Evolutionary conservation across 2,797 vertebrate species (phyloP).

Genomic region (Macrochelys suwanniensis): DNA sequence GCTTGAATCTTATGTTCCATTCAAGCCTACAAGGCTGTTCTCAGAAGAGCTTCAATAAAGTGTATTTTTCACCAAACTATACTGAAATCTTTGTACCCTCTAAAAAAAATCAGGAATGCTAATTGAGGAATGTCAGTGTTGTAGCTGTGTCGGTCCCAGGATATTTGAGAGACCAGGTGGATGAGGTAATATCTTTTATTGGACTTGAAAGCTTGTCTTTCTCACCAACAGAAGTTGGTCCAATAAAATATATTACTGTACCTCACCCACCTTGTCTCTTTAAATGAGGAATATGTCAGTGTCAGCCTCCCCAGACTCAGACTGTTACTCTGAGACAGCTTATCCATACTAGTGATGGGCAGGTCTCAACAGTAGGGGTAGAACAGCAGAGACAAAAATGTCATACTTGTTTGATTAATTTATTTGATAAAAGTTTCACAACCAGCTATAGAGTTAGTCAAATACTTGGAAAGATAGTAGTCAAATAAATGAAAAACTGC

Average conservation of each 20-base stretch:
- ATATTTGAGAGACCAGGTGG: neutral
- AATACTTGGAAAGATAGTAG: neutral
- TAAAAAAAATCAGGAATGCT: neutral
- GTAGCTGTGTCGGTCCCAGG: neutral
- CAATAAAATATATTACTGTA: too few relatives aligned
- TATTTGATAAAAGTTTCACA: neutral
- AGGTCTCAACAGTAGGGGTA: neutral
- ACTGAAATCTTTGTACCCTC: neutral
- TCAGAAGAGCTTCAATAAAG: neutral
- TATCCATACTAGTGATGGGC: neutral
- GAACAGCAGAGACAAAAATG: neutral
- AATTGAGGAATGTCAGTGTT: neutral
- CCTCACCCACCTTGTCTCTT: too few relatives aligned
- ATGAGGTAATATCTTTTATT: neutral
- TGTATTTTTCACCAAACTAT: neutral
- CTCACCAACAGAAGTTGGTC: too few relatives aligned
- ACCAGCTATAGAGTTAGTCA: neutral
- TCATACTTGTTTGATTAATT: neutral
- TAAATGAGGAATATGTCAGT: neutral
- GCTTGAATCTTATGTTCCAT: neutral
- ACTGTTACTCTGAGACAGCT: neutral
- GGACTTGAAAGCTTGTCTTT: neutral
- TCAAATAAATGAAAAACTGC: neutral
- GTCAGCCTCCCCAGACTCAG: neutral
- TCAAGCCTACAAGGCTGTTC: neutral